Evolutionary conservation across 2,113 vertebrate genomes (phyloP).

Genomic region (Seriola quinqueradiata): DNA sequence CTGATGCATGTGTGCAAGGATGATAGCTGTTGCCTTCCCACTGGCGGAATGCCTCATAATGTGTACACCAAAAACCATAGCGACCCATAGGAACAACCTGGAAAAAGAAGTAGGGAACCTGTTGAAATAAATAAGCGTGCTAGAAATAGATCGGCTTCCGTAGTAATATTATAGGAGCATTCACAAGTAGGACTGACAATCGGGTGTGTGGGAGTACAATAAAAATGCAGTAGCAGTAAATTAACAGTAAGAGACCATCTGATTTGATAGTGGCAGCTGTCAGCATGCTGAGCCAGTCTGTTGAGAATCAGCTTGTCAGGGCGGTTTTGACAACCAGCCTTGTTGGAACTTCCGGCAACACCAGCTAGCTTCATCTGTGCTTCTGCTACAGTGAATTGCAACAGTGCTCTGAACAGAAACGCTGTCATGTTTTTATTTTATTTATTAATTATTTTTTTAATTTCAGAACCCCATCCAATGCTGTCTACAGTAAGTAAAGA

Average conservation of each 20-base stretch:
- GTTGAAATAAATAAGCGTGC: neutral
- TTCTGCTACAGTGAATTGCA: constrained; percentile 10
- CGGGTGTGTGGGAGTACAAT: neutral
- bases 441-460: neutral
- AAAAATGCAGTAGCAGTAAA: constrained; percentile 6
- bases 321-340: constrained; percentile 10
- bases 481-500: constrained; percentile 54
- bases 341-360: constrained; percentile 21
- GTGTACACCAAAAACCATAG: neutral
- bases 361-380: constrained; percentile 11
- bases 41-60: neutral
- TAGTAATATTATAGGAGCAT: neutral
- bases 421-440: constrained; percentile 8
- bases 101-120: neutral
- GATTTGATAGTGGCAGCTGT: constrained; percentile 44
- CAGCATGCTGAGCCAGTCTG: constrained; percentile 35
- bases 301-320: constrained; percentile 47
- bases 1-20: constrained; percentile 11
- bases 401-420: neutral
- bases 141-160: neutral
- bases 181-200: neutral
- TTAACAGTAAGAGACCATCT: constrained; percentile 43
- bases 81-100: neutral
- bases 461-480: constrained; percentile 2
- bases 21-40: neutral